phyloP scores from a whole-genome alignment of 2,797 vertebrate species.

The Peromyscus eremicus region DNA sequence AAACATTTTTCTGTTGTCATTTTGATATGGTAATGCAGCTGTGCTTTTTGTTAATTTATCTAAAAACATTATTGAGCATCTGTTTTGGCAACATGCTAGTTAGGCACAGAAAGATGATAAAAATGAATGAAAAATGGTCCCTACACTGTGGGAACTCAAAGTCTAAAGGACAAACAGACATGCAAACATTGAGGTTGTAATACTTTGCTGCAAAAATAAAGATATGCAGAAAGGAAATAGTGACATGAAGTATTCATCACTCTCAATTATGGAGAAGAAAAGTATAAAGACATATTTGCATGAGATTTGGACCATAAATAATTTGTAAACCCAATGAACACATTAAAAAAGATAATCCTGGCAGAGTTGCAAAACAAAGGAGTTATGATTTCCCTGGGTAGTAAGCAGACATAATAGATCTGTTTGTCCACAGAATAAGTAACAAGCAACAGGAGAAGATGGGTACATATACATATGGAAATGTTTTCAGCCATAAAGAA shows the following conservation, averaged over 20 bases:
- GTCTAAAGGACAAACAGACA: not conserved
- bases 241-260: not conserved
- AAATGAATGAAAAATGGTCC: slow-evolving; percentile 5
- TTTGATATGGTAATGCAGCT: slow-evolving; percentile 55
- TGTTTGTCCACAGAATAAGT: not conserved
- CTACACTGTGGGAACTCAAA: not conserved
- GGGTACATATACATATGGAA: not conserved
- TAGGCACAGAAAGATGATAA: slow-evolving; percentile 11
- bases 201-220: not conserved
- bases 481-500: not conserved
- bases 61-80: slow-evolving; percentile 56
- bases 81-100: slow-evolving; percentile 33
- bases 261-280: not conserved
- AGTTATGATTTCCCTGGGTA: not conserved
- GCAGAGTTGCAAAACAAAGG: not conserved
- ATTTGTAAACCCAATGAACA: not conserved
- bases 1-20: slow-evolving; percentile 45
- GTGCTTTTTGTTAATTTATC: slow-evolving; percentile 66
- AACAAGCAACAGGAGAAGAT: not conserved
- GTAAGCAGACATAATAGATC: not conserved
- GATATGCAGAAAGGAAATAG: not conserved
- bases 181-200: not conserved
- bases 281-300: not conserved
- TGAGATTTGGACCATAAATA: not conserved
- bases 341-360: not conserved